Evolutionary conservation across 2,888 invertebrate genomes (phyloP).

Genomic region (Morinoia aosen): DNA sequence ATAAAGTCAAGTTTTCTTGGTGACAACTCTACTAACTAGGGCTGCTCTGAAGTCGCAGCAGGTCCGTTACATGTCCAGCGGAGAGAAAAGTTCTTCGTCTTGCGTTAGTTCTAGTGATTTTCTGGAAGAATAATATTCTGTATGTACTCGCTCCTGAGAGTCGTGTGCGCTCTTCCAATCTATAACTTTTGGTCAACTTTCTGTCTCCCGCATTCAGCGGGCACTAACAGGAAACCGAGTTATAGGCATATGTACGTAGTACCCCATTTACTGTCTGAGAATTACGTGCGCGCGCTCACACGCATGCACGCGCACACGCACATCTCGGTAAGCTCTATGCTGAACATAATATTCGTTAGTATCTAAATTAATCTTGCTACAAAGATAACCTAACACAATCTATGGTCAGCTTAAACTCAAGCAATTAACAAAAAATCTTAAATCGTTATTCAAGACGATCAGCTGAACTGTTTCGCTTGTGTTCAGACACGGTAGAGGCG

Average conservation of each 20-base stretch:
- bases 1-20: background rate
- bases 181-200: background rate
- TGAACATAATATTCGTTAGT: too few species aligned
- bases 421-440: too few species aligned
- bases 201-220: background rate
- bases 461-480: too few species aligned
- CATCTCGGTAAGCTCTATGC: too few species aligned
- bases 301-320: background rate
- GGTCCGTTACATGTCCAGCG: background rate
- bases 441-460: too few species aligned
- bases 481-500: too few species aligned
- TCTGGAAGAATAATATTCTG: background rate
- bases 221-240: background rate
- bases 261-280: background rate
- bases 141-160: background rate
- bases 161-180: background rate
- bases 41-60: background rate
- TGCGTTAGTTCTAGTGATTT: background rate
- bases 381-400: too few species aligned
- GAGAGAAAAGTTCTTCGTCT: background rate
- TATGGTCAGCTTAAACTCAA: too few species aligned
- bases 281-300: background rate
- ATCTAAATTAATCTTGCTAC: too few species aligned
- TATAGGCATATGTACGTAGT: background rate
- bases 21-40: background rate